phyloP scores from a whole-genome alignment of 2,113 vertebrate genomes.

The Rhea pennata region DNA sequence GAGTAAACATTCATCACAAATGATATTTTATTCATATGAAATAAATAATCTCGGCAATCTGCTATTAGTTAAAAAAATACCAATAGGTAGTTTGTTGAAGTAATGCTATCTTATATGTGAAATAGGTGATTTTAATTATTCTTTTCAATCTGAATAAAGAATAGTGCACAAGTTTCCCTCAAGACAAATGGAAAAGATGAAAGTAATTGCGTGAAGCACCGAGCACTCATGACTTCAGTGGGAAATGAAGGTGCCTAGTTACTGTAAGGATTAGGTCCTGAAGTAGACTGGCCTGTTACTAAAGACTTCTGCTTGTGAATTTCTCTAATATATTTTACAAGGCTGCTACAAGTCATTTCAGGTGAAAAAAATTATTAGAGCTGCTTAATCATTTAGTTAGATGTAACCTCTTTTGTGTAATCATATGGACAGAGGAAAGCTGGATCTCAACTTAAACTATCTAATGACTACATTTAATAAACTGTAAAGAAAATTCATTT shows the following conservation, averaged over 20 bases:
- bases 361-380: background rate
- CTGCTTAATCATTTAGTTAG: constrained; percentile 28
- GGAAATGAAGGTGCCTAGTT: background rate
- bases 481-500: constrained; percentile 47
- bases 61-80: background rate
- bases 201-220: background rate
- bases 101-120: background rate
- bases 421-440: background rate
- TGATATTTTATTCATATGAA: background rate
- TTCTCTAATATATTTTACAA: background rate
- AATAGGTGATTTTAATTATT: background rate
- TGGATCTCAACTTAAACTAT: background rate
- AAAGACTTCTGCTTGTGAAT: background rate
- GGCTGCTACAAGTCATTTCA: background rate
- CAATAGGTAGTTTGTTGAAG: background rate
- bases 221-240: background rate
- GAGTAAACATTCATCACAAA: background rate
- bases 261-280: background rate
- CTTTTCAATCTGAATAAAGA: background rate
- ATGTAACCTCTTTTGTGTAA: background rate
- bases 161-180: background rate
- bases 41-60: background rate
- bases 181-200: background rate
- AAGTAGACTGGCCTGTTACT: background rate
- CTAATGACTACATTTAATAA: constrained; percentile 52